These are phyloP conservation scores for Whitmania pigra DNA, from an alignment of 1,140 invertebrate species.

Conservation along the genomic window DNA sequence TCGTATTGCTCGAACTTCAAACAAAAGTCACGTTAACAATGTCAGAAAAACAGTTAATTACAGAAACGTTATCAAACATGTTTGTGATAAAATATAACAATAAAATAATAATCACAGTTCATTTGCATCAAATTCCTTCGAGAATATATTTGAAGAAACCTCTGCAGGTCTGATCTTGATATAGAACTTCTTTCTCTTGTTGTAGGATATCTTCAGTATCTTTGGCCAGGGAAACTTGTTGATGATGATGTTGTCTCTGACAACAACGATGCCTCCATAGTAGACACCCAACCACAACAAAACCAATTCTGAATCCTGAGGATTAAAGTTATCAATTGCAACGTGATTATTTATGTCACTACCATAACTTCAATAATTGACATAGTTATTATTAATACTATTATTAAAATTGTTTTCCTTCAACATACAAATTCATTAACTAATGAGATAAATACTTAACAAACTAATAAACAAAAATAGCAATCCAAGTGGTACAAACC, in stretches of 20 bases:
- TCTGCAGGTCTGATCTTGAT: slow-evolving; percentile 93
- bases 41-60: no score
- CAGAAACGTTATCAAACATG: no score
- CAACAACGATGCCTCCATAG: slow-evolving; percentile 84
- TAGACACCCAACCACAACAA: slow-evolving; percentile 94
- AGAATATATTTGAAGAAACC: slow-evolving; percentile 29
- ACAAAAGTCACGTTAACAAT: no score
- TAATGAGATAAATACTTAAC: background rate
- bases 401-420: background rate
- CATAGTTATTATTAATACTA: background rate
- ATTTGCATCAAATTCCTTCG: no score
- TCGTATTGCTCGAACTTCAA: slow-evolving; percentile 80
- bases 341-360: no score
- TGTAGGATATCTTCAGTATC: slow-evolving; percentile 97
- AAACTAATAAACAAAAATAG: no score
- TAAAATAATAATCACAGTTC: no score
- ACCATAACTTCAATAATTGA: background rate
- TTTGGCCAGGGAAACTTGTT: slow-evolving; percentile 93
- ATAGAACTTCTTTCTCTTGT: slow-evolving; percentile 84
- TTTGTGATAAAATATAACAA: no score
- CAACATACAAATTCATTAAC: no score
- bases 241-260: slow-evolving; percentile 82
- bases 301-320: slow-evolving; percentile 74
- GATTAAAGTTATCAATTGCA: background rate
- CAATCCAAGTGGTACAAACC: slow-evolving; percentile 29